Evolutionary conservation across 1,140 invertebrate species (phyloP).

Genomic region (Hermetia illucens): DNA sequence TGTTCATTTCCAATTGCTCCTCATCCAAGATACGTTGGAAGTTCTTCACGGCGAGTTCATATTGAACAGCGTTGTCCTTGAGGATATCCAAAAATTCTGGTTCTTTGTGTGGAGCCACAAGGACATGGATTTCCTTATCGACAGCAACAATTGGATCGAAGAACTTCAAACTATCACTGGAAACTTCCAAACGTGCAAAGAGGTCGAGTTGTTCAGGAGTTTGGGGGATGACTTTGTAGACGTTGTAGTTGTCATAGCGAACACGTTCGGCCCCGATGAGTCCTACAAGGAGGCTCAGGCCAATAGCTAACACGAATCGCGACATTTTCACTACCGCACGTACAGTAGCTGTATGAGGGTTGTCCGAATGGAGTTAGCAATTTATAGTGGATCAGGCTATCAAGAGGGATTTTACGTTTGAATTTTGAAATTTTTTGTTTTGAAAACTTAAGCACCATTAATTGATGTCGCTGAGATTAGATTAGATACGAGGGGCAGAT

Average conservation of each 20-base stretch:
- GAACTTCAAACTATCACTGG: constrained; percentile 24
- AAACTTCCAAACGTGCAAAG: constrained; percentile 17
- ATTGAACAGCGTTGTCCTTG: constrained; percentile 30
- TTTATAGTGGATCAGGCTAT: too few species aligned
- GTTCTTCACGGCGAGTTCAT: constrained; percentile 18
- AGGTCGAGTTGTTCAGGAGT: constrained; percentile 27
- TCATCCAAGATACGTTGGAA: constrained; percentile 17
- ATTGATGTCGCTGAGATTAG: too few species aligned
- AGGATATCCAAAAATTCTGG: constrained; percentile 21
- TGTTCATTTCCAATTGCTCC: too few species aligned
- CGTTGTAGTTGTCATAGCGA: constrained; percentile 35
- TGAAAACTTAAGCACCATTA: too few species aligned
- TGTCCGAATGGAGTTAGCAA: too few species aligned
- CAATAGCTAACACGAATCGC: constrained; percentile 10
- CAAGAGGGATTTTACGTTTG: too few species aligned
- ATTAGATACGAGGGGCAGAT: too few species aligned
- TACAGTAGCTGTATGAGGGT: too few species aligned
- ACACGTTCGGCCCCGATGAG: constrained; percentile 17
- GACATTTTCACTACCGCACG: constrained; percentile 7
- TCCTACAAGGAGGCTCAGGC: constrained; percentile 15
- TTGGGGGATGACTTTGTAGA: constrained; percentile 30
- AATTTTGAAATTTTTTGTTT: too few species aligned
- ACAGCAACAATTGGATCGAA: constrained; percentile 20
- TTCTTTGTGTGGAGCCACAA: constrained; percentile 28
- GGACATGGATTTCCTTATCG: constrained; percentile 15